phyloP scores from a whole-genome alignment of 2,888 invertebrate genomes.

The Rhagonycha lutea region DNA sequence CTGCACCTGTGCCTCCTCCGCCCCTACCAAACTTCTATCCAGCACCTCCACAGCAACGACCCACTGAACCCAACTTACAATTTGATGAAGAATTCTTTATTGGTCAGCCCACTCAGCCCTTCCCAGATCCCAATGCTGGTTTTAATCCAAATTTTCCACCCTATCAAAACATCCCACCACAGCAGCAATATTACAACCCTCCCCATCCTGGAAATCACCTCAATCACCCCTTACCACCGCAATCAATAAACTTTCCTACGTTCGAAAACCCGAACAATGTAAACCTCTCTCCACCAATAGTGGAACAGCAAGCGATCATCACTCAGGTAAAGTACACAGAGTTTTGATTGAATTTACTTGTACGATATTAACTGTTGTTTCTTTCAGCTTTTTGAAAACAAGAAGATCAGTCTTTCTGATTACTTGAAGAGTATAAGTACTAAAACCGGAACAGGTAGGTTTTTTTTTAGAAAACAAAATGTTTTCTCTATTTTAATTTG shows the following conservation, averaged over 20 bases:
- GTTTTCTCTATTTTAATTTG: not conserved
- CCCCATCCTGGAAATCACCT: not conserved
- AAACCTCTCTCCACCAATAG: not conserved
- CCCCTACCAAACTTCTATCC: slow-evolving; percentile 25
- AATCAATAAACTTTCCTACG: not conserved
- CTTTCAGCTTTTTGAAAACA: slow-evolving; percentile 52
- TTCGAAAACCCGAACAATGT: not conserved
- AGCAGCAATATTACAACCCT: not conserved
- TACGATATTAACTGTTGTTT: not conserved
- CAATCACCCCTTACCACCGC: not conserved
- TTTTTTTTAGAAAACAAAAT: slow-evolving; percentile 8
- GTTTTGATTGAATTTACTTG: not conserved
- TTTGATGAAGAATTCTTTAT: slow-evolving; percentile 51
- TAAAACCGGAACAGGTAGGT: slow-evolving; percentile 49
- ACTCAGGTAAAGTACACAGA: not conserved
- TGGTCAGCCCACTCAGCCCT: slow-evolving; percentile 34
- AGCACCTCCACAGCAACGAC: slow-evolving; percentile 7
- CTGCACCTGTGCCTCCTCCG: slow-evolving; percentile 36
- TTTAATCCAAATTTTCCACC: not conserved
- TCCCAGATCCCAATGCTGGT: not conserved
- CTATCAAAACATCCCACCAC: not conserved
- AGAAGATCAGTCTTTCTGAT: slow-evolving; percentile 52
- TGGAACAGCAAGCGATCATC: not conserved
- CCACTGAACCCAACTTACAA: slow-evolving; percentile 18
- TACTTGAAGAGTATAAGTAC: slow-evolving; percentile 49